A percentile compares a stretch with the other conserved stretches of the same genome.
Evolutionary conservation across 2,888 invertebrate species (phyloP).

Genomic region (Maniola hyperantus): DNA sequence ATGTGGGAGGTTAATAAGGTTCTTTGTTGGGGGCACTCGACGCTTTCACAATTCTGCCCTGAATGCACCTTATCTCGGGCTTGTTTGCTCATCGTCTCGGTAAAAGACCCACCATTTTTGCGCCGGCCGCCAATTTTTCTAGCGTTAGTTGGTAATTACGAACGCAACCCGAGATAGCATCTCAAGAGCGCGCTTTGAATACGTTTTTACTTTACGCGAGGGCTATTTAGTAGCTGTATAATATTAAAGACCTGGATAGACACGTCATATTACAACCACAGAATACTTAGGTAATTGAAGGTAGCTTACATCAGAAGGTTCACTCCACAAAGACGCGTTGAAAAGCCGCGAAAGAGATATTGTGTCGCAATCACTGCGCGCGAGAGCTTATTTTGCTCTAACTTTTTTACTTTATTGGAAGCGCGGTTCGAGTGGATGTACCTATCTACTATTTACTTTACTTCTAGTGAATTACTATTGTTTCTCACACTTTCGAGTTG

Average conservation of each 20-base stretch:
- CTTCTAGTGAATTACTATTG: too few species aligned
- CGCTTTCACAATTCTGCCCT: constrained; percentile 73
- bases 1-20: constrained; percentile 76
- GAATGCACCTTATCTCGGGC: constrained; percentile 75
- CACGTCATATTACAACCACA: too few species aligned
- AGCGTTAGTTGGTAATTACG: constrained; percentile 68
- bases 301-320: too few species aligned
- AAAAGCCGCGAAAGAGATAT: too few species aligned
- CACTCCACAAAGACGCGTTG: too few species aligned
- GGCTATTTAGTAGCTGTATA: constrained; percentile 21
- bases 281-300: too few species aligned
- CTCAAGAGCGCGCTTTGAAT: constrained; percentile 33
- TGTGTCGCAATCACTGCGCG: too few species aligned
- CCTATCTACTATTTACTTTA: too few species aligned
- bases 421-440: too few species aligned
- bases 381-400: too few species aligned
- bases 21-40: constrained; percentile 67
- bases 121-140: constrained; percentile 62
- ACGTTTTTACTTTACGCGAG: constrained; percentile 22
- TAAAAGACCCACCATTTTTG: constrained; percentile 58
- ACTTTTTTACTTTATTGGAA: too few species aligned
- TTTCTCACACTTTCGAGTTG: too few species aligned
- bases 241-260: constrained; percentile 21
- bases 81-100: constrained; percentile 66
- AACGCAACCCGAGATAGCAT: constrained; percentile 54